A percentile compares a stretch with the other conserved stretches of the same genome.
Evolutionary conservation across 2,797 vertebrate species (phyloP).

Genomic region (Pipistrellus kuhlii): DNA sequence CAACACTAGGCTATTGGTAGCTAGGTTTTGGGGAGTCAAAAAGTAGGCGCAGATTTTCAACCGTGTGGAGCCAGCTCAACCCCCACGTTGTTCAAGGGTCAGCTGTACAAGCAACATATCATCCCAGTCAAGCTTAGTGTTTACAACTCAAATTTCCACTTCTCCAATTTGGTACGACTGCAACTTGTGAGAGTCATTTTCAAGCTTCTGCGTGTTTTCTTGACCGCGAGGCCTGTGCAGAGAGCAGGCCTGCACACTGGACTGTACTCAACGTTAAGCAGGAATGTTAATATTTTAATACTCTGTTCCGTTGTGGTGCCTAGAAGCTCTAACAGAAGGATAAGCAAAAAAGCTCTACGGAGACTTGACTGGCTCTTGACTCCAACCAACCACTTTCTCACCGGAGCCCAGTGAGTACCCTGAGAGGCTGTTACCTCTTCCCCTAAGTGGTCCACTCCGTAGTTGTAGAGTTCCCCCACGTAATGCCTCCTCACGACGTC

Average conservation of each 20-base stretch:
- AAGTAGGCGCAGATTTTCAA: background rate
- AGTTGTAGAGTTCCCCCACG: slow-evolving; percentile 95
- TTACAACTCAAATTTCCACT: background rate
- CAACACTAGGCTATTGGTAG: background rate
- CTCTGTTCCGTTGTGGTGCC: background rate
- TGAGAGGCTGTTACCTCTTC: slow-evolving; percentile 90
- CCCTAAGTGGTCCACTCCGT: slow-evolving; percentile 93
- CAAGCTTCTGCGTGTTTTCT: background rate
- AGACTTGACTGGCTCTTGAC: background rate
- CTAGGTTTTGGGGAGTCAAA: background rate
- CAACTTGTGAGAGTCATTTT: background rate
- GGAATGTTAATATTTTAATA: background rate
- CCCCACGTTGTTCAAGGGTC: background rate
- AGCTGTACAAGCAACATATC: background rate
- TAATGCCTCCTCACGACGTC: slow-evolving; percentile 94
- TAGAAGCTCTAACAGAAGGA: background rate
- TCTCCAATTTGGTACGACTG: background rate
- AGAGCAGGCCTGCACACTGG: background rate
- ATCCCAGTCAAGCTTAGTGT: background rate
- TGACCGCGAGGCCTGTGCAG: background rate
- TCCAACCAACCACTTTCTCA: background rate
- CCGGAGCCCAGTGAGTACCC: background rate
- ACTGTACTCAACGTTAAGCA: background rate
- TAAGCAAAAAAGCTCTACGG: background rate
- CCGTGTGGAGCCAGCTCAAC: background rate